Conservation (phyloP, 2,797 vertebrate species). For the Tokudaia tokunoshimensis region DNA sequence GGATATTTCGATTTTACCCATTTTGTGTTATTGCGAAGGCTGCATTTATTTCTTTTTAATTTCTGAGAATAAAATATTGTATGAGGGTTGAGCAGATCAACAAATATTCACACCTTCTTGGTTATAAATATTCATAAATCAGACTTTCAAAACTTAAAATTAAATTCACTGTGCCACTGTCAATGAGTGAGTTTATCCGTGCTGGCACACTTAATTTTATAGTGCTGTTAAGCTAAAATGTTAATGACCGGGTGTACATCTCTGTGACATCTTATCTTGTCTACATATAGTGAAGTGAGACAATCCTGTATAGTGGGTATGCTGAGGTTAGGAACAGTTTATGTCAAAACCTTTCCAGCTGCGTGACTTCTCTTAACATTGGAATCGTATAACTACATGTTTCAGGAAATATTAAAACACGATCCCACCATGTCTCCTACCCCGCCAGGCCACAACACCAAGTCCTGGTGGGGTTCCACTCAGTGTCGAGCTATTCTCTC, state of each 20-base stretch:
- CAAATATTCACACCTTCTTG: neutral
- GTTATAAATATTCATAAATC: constrained; percentile 10
- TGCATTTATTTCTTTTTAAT: neutral
- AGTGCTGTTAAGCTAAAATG: neutral
- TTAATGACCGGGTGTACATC: neutral
- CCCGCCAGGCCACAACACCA: too few species aligned
- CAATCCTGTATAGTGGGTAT: neutral
- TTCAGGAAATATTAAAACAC: too few species aligned
- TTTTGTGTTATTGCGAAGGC: neutral
- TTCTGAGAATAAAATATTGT: constrained; percentile 40
- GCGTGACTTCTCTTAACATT: neutral
- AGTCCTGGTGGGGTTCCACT: too few species aligned
- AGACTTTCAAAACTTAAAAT: constrained; percentile 46
- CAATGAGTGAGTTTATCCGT: neutral
- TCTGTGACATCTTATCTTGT: neutral
- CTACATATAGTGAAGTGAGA: neutral
- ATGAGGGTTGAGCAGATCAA: neutral
- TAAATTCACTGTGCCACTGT: neutral
- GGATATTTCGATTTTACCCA: neutral
- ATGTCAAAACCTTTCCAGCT: neutral
- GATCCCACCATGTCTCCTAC: too few species aligned
- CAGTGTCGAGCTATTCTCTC: too few species aligned
- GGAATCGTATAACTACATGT: neutral
- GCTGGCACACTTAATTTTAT: constrained; percentile 23
- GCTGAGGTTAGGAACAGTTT: neutral